phyloP scores from a whole-genome alignment of 2,113 vertebrate genomes.

The Prinia subflava region DNA sequence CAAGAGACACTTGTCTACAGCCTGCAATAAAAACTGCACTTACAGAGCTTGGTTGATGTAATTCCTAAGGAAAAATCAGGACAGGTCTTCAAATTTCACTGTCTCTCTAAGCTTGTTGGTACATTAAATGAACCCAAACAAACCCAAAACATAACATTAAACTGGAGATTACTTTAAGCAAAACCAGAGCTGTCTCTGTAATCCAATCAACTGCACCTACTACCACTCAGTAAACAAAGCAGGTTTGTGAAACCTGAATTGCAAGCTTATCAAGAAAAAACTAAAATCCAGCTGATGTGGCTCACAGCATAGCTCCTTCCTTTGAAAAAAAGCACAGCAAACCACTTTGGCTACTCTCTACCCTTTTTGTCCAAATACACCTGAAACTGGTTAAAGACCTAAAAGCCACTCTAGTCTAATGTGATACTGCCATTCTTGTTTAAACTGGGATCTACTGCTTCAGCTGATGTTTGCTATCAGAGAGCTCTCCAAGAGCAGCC shows the following conservation, averaged over 20 bases:
- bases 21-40: not conserved
- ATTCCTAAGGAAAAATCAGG: not conserved
- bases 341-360: not conserved
- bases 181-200: not conserved
- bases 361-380: not conserved
- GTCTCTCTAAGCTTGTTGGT: not conserved
- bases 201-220: not conserved
- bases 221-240: not conserved
- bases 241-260: not conserved
- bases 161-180: not conserved
- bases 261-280: not conserved
- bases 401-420: not conserved
- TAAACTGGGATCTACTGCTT: not conserved
- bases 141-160: not conserved
- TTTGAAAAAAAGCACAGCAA: not conserved
- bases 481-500: not conserved
- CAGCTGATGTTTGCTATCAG: not conserved
- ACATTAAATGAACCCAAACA: not conserved
- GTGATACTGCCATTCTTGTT: not conserved
- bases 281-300: not conserved
- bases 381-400: not conserved
- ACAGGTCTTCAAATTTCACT: not conserved
- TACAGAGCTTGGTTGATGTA: not conserved
- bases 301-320: not conserved
- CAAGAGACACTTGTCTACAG: not conserved